These are phyloP conservation scores for Moxostoma hubbsi DNA, from an alignment of 2,797 vertebrate species.

Conservation along the genomic window DNA sequence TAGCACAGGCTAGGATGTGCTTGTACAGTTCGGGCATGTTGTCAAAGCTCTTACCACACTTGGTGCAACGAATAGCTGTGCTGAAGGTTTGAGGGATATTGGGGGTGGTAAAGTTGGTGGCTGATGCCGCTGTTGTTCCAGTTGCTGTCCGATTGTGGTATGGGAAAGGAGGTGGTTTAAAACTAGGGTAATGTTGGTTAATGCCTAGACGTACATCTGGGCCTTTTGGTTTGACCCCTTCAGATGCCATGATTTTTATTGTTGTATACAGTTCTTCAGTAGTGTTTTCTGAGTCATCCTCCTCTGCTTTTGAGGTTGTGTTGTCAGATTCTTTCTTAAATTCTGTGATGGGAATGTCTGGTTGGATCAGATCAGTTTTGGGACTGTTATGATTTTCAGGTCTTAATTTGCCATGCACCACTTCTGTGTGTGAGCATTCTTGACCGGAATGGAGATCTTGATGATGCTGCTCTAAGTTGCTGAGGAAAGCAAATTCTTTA, in stretches of 20 bases:
- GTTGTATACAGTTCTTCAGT: constrained; percentile 92
- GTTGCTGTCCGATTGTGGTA: constrained; percentile 94
- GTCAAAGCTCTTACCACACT: constrained; percentile 97
- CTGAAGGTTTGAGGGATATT: constrained; percentile 98
- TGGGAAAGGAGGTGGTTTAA: constrained; percentile 96
- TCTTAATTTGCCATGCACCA: constrained; percentile 92
- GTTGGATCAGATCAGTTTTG: constrained; percentile 57
- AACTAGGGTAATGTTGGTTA: constrained; percentile 98
- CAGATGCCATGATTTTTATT: constrained; percentile 94
- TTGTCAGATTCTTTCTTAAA: constrained; percentile 31
- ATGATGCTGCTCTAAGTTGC: constrained; percentile 97
- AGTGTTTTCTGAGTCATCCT: constrained; percentile 81
- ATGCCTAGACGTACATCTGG: constrained; percentile 95
- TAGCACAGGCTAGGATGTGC: constrained; percentile 94
- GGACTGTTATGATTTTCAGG: constrained; percentile 94
- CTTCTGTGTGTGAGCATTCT: constrained; percentile 88
- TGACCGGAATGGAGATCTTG: constrained; percentile 91
- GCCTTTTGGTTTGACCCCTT: constrained; percentile 86
- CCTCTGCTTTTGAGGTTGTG: constrained; percentile 65
- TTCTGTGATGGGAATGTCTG: constrained; percentile 51
- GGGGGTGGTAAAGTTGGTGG: constrained; percentile 97
- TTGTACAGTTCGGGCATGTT: constrained; percentile 98
- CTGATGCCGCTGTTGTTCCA: constrained; percentile 84
- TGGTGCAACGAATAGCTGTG: constrained; percentile 96
- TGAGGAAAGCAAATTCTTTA: constrained; percentile 97